Evolutionary conservation across 2,797 vertebrate species (phyloP).

Genomic region (Hozukius guyotensis): DNA sequence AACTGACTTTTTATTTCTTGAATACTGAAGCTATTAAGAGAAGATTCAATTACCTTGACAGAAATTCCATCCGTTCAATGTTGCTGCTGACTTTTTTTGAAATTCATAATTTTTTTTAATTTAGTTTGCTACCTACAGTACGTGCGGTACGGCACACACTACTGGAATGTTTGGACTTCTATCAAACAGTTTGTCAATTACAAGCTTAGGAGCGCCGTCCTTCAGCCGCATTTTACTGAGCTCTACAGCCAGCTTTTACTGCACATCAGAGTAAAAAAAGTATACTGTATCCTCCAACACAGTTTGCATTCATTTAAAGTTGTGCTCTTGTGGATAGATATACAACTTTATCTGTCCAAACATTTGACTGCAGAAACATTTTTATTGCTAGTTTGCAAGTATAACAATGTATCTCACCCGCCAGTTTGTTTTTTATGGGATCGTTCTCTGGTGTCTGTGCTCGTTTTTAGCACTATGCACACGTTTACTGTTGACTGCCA

Average conservation of each 20-base stretch:
- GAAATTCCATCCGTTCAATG: constrained; percentile 14
- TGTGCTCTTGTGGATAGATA: not conserved
- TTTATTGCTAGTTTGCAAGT: not conserved
- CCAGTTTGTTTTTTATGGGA: not conserved
- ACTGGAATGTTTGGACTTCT: not conserved
- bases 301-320: not conserved
- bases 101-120: not conserved
- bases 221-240: not conserved
- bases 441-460: not conserved
- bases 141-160: not conserved
- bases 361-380: not conserved
- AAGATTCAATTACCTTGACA: constrained; percentile 26
- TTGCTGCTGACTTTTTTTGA: not conserved
- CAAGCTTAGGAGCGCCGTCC: not conserved
- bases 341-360: not conserved
- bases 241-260: not conserved
- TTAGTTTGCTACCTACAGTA: not conserved
- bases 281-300: not conserved
- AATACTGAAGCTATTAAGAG: not conserved
- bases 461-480: not conserved
- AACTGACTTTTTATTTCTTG: not conserved
- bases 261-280: not conserved
- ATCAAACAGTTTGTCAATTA: not conserved
- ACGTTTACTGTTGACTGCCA: not conserved
- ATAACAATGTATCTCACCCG: not conserved